Conservation (phyloP, 1,140 invertebrate species). For the Drosophila nannoptera region DNA sequence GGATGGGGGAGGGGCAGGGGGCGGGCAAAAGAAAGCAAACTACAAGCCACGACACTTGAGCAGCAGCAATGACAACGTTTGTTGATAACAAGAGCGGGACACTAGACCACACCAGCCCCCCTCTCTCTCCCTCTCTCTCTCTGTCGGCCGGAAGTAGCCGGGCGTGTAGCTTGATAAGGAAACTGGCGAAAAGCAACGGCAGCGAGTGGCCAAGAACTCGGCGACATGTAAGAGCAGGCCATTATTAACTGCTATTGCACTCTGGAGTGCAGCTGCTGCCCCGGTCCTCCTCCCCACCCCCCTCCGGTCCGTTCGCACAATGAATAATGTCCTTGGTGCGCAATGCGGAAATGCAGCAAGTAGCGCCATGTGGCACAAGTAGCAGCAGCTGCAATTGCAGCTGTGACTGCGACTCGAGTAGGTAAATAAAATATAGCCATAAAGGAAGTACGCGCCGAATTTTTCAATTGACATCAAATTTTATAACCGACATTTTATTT, state of each 20-base stretch:
- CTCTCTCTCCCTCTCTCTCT: background rate
- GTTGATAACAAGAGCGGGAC: slow-evolving; percentile 47
- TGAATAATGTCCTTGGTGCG: slow-evolving; percentile 73
- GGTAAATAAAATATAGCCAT: slow-evolving; percentile 72
- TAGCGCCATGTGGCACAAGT: slow-evolving; percentile 20
- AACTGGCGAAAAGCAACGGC: slow-evolving; percentile 39
- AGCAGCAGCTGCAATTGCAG: slow-evolving; percentile 22
- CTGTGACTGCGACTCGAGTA: slow-evolving; percentile 25
- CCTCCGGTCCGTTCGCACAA: background rate
- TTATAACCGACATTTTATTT: slow-evolving; percentile 68
- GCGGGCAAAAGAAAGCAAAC: slow-evolving; percentile 22
- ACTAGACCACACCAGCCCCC: background rate
- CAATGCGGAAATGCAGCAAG: slow-evolving; percentile 69
- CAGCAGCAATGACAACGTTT: slow-evolving; percentile 46
- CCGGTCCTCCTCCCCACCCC: background rate
- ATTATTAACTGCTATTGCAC: slow-evolving; percentile 74
- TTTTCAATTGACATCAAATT: slow-evolving; percentile 74
- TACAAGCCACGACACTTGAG: slow-evolving; percentile 51
- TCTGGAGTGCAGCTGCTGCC: slow-evolving; percentile 53
- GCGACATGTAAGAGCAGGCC: slow-evolving; percentile 60
- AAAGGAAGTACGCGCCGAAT: slow-evolving; percentile 68
- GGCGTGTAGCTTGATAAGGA: slow-evolving; percentile 44
- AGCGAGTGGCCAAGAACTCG: slow-evolving; percentile 57
- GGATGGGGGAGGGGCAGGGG: too few species aligned
- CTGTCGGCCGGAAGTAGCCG: slow-evolving; percentile 34